Percentiles rank a stretch among this genome's conserved stretches.
These are phyloP conservation scores for Stegodyphus mimosarum DNA, from an alignment of 1,140 invertebrate genomes.

Conservation along the genomic window DNA sequence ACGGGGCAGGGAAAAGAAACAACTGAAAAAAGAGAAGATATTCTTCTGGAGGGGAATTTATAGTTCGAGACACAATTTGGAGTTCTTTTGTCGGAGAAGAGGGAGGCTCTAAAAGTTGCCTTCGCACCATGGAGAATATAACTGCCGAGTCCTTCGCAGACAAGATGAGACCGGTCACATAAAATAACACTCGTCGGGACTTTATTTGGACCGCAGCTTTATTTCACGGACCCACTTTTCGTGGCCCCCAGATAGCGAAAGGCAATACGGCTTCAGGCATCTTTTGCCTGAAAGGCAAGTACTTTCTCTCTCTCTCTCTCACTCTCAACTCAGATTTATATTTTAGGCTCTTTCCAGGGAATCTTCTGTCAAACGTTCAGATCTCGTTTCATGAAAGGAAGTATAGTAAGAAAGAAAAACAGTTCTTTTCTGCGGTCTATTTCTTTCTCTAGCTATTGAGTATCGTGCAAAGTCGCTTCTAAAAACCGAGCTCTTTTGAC, in stretches of 20 bases:
- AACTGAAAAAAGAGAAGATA: not conserved
- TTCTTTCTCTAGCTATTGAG: not conserved
- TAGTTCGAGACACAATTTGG: slow-evolving; percentile 15
- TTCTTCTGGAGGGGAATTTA: slow-evolving; percentile 21
- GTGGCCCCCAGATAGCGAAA: not conserved
- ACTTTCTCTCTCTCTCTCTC: not conserved
- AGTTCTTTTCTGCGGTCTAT: no score
- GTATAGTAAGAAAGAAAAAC: not conserved
- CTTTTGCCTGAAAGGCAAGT: not conserved
- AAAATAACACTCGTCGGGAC: slow-evolving; percentile 12
- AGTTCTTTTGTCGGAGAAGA: slow-evolving; percentile 14
- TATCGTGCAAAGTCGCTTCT: not conserved
- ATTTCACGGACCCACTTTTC: not conserved
- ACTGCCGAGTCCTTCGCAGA: not conserved
- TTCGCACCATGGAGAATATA: not conserved
- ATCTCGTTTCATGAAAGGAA: not conserved
- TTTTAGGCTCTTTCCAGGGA: not conserved
- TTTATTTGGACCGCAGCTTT: slow-evolving; percentile 2
- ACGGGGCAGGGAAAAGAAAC: not conserved
- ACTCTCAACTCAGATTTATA: not conserved
- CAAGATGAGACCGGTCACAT: slow-evolving; percentile 1
- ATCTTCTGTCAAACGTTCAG: not conserved
- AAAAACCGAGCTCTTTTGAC: not conserved
- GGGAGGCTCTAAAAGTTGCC: not conserved
- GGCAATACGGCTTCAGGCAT: not conserved